Evolutionary conservation across 2,888 invertebrate species (phyloP), one percentile per base, ranked within the genome.

Genomic region (Yponomeuta malinellus): DNA sequence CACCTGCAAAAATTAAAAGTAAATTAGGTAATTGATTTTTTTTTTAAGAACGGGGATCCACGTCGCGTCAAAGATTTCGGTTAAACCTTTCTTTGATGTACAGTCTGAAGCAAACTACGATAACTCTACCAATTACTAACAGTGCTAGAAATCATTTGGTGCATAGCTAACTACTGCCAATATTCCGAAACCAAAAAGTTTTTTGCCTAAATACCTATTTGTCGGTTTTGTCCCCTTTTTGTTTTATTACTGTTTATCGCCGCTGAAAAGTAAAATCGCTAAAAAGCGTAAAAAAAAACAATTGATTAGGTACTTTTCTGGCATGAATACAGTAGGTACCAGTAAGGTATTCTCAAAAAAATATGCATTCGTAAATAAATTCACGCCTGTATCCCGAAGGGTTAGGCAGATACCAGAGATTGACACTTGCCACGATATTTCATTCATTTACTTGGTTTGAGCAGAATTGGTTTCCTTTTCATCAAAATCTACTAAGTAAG

Each of bases 1-100:
- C 97, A 75, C 92, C 92, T 93, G 82, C 29, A 74, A 59, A 59
- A 59, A 76, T 15, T 23, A 23, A 23, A 23, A 23, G 23, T 23
- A 23, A 23, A 23, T 23, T 23, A n/a, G n/a, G n/a, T n/a, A 23
- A 23, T 23, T 23, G 23, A 23, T 23, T 23, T 23, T 23, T 23
- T 23, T 23, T 23, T 23, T 52, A 52, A 2, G 10, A 52, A 43
- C 43, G 52, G 52, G 52, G 52, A 59, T 59, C 52, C 52, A 59
- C 52, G 12, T 15, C 12, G 12, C 12, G 8, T 12, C 12, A 59
- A 59, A 59, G 52, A 59, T 59, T 59, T 59, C 12, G 12, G 12
- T 12, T 5, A 15, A 59, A 59, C 15, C 52, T 59, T 59, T 59
- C 15, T 59, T 59, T 59, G 12, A 15, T 59, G 52, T 59, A 59